These are phyloP conservation scores for Eubasilissa splendida DNA, from an alignment of 2,888 invertebrate genomes.

Conservation along the genomic window DNA sequence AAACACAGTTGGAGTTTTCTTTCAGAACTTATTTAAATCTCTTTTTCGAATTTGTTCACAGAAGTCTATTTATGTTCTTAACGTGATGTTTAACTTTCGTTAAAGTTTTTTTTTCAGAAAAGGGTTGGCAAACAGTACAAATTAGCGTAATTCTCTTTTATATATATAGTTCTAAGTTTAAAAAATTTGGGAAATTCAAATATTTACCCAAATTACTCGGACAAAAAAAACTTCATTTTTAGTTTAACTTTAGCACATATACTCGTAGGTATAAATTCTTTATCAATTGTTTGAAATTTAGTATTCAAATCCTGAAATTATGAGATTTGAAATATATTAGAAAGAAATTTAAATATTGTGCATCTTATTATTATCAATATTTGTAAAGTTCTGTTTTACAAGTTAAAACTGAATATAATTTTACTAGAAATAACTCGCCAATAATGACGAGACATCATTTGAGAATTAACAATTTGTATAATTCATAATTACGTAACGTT, in stretches of 20 bases:
- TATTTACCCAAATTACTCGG: slow-evolving; percentile 6
- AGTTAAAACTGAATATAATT: no score
- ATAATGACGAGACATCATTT: no score
- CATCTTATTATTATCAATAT: no score
- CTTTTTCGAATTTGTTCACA: background rate
- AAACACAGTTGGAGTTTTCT: background rate
- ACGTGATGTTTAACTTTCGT: slow-evolving; percentile 11
- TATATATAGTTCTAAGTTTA: background rate
- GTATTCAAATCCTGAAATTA: no score
- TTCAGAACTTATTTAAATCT: background rate
- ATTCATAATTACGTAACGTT: no score
- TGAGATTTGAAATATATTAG: no score
- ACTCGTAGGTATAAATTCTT: no score
- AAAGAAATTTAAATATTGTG: no score
- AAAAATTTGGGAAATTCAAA: background rate
- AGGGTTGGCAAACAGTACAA: slow-evolving; percentile 3
- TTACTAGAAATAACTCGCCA: no score
- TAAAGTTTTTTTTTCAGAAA: background rate
- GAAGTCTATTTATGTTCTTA: slow-evolving; percentile 11
- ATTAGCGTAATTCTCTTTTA: background rate
- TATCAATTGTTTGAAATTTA: no score
- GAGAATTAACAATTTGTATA: no score
- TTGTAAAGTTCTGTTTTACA: no score
- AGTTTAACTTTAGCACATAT: background rate
- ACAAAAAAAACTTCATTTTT: background rate